Evolutionary conservation across 2,888 invertebrate species (phyloP), one percentile per base, ranked within the genome.

Genomic region (Rhynchonema sp.): DNA sequence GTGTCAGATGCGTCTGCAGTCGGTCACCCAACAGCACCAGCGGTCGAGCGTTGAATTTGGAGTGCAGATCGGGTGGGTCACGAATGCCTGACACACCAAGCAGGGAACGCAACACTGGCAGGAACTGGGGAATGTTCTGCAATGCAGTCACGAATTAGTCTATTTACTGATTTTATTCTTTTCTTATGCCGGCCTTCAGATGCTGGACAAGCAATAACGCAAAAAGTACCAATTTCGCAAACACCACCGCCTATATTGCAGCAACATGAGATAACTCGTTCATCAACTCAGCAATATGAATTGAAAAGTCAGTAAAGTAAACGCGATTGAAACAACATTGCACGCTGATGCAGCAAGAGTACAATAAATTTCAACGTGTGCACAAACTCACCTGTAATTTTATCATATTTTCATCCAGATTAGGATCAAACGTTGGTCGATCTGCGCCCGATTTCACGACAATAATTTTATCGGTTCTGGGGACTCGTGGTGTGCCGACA

Each of bases 91-190:
- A 30, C 22, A 61, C 30, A 38, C 60, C 57, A 22, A 61, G 49
- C 26, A n/a, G 2, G 22, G 30, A 46, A 1, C 59, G 60, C 13
- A 57, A 29, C 23, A 61, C 56, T 22, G 61, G 61, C 28, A 60
- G 60, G 38, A 61, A 61, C 20, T 25, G 25, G 20, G 61, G 61
- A 56, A 61, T 61, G 20, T 60, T 52, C 61, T 61, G 25, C 46
- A 61, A 58, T 13, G 17, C 26, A 57, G 22, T n/a, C n/a, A n/a
- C n/a, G n/a, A n/a, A n/a, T n/a, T n/a, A n/a, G n/a, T n/a, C n/a
- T n/a, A n/a, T n/a, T n/a, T n/a, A n/a, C n/a, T n/a, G n/a, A n/a
- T n/a, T n/a, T n/a, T n/a, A n/a, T n/a, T n/a, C n/a, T n/a, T n/a
- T n/a, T n/a, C n/a, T n/a, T n/a, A n/a, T n/a, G n/a, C n/a, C n/a